These are phyloP conservation scores for Drosophila arizonae DNA, from an alignment of 1,140 invertebrate species.

Conservation along the genomic window DNA sequence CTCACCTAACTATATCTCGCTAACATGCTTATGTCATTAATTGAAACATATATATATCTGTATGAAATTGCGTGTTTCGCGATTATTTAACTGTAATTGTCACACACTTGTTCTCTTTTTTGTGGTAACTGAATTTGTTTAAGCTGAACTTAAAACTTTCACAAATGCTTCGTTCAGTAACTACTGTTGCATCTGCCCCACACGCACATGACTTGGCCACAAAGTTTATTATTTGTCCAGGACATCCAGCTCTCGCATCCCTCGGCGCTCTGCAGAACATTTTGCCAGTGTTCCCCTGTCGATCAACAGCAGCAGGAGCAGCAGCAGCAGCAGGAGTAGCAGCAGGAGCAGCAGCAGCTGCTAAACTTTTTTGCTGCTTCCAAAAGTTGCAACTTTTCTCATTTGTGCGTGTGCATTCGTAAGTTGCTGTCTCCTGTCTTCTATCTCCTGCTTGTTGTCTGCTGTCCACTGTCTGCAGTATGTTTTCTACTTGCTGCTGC, in stretches of 20 bases:
- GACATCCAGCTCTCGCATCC: constrained; percentile 32
- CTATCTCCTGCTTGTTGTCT: constrained; percentile 1
- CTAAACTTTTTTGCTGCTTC: constrained; percentile 62
- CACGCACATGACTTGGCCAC: constrained; percentile 74
- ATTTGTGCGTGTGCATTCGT: constrained; percentile 76
- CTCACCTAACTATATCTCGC: too few species aligned
- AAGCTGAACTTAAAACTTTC: constrained; percentile 35
- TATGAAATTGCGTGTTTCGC: too few species aligned
- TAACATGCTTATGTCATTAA: too few species aligned
- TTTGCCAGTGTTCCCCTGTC: not conserved
- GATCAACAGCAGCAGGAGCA: constrained; percentile 17
- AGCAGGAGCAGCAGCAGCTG: constrained; percentile 47
- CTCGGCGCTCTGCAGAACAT: constrained; percentile 3
- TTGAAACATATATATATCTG: too few species aligned
- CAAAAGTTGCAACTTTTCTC: constrained; percentile 73
- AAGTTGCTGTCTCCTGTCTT: constrained; percentile 50
- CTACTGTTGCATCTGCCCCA: constrained; percentile 24
- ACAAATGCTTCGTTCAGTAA: constrained; percentile 27
- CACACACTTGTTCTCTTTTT: not conserved
- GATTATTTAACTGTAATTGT: not conserved
- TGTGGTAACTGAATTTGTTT: constrained; percentile 16
- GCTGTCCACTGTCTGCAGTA: constrained; percentile 1
- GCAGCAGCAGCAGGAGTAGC: constrained; percentile 9
- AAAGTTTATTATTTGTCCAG: constrained; percentile 67
- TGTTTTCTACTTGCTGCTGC: constrained; percentile 6